Evolutionary conservation across 2,888 invertebrate genomes (phyloP).

Genomic region (Melanophora roralis): DNA sequence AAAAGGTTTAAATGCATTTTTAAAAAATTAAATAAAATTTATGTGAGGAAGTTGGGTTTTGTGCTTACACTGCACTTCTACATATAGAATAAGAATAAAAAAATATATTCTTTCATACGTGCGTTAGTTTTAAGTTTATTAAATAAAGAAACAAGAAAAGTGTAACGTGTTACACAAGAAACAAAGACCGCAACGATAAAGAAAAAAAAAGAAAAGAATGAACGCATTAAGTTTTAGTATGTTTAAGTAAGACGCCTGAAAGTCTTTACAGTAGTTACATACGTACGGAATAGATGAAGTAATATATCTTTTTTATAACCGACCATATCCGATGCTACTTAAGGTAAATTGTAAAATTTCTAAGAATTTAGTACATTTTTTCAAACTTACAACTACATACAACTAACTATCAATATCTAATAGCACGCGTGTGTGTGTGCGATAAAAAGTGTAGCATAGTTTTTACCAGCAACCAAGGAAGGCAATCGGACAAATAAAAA

Average conservation of each 20-base stretch:
- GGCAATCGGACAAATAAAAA: background rate
- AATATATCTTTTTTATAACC: constrained; percentile 77
- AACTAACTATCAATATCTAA: background rate
- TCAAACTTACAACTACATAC: background rate
- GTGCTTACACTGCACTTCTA: background rate
- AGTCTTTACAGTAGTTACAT: constrained; percentile 73
- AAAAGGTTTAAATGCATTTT: constrained; percentile 6
- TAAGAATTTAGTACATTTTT: background rate
- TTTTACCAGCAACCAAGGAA: constrained; percentile 8
- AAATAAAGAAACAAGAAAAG: constrained; percentile 35
- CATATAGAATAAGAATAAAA: background rate
- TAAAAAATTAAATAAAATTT: constrained; percentile 19
- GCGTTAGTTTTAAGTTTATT: constrained; percentile 47
- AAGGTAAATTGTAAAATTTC: constrained; percentile 65
- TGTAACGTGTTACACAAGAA: background rate
- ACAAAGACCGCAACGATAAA: background rate
- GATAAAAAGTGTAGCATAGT: constrained; percentile 42
- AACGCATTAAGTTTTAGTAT: constrained; percentile 63
- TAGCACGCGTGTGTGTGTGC: background rate
- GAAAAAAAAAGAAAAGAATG: background rate
- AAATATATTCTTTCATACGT: constrained; percentile 19
- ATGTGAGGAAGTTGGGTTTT: background rate
- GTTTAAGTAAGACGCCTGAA: constrained; percentile 72
- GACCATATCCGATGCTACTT: constrained; percentile 68
- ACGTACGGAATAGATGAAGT: constrained; percentile 58